Percentiles rank a stretch among this genome's conserved stretches.
These are phyloP conservation scores for Phalera bucephala DNA, from an alignment of 2,888 invertebrate genomes.

Conservation along the genomic window DNA sequence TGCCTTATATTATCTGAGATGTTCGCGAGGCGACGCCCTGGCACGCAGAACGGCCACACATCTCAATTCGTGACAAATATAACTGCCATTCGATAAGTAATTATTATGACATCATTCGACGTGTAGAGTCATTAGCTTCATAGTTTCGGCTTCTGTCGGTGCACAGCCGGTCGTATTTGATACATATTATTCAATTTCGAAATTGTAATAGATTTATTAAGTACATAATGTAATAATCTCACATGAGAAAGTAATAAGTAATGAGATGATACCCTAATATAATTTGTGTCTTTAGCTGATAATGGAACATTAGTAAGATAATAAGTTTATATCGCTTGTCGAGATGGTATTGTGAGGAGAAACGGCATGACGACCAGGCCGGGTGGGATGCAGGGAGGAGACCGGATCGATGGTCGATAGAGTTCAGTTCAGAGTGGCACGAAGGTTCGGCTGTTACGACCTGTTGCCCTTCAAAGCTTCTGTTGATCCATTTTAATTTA, in stretches of 20 bases:
- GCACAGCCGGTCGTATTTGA: conserved; percentile 78
- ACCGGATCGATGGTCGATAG: conserved; percentile 21
- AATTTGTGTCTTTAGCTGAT: conserved; percentile 81
- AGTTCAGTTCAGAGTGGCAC: conserved; percentile 28
- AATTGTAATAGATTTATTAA: conserved; percentile 80
- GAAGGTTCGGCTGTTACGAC: conserved; percentile 39
- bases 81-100: conserved; percentile 82
- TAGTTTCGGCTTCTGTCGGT: conserved; percentile 74
- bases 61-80: conserved; percentile 65
- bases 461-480: conserved; percentile 48
- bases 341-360: conserved; percentile 45
- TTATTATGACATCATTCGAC: conserved; percentile 65
- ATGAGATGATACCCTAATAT: conserved; percentile 75
- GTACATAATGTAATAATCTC: conserved; percentile 72
- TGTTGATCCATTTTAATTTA: conserved; percentile 51
- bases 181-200: conserved; percentile 80
- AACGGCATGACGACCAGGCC: conserved; percentile 38
- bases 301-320: conserved; percentile 74
- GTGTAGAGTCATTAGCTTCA: conserved; percentile 66
- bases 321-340: conserved; percentile 76
- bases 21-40: conserved; percentile 20
- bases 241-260: conserved; percentile 73
- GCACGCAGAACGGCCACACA: conserved; percentile 17
- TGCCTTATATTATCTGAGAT: conserved; percentile 65
- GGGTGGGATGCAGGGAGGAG: conserved; percentile 23